These are phyloP conservation scores for Upupa epops DNA, from an alignment of 2,113 vertebrate species.

Conservation along the genomic window DNA sequence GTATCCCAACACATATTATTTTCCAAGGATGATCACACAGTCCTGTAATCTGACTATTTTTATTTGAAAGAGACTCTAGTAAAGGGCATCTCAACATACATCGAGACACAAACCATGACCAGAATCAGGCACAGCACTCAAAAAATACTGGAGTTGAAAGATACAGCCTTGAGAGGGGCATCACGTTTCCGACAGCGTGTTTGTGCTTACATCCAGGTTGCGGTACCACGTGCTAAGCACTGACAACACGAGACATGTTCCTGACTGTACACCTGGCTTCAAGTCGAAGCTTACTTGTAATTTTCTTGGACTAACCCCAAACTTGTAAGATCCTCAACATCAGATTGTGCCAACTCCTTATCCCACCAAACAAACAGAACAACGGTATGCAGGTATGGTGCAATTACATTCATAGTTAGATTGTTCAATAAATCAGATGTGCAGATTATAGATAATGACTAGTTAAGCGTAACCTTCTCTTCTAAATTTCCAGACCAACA, in stretches of 20 bases:
- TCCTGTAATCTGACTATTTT: neutral
- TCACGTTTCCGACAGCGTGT: neutral
- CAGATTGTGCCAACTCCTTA: constrained; percentile 25
- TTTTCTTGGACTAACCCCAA: neutral
- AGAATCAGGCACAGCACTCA: neutral
- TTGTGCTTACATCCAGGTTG: neutral
- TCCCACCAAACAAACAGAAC: neutral
- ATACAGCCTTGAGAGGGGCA: neutral
- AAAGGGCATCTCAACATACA: neutral
- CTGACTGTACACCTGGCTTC: neutral
- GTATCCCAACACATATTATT: no score
- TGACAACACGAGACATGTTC: neutral
- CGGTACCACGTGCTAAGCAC: neutral
- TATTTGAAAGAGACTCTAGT: neutral
- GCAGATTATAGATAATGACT: neutral
- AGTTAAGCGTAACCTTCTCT: neutral
- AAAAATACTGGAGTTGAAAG: neutral
- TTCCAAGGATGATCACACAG: neutral
- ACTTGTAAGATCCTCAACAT: neutral
- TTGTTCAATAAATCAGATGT: neutral
- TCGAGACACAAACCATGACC: neutral
- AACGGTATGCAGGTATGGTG: neutral
- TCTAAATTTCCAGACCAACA: neutral
- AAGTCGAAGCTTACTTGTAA: neutral
- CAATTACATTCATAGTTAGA: neutral